Percentiles rank a stretch among this genome's conserved stretches.
Conservation (phyloP, 1,140 invertebrate genomes). For the Lanistes nyassanus region DNA sequence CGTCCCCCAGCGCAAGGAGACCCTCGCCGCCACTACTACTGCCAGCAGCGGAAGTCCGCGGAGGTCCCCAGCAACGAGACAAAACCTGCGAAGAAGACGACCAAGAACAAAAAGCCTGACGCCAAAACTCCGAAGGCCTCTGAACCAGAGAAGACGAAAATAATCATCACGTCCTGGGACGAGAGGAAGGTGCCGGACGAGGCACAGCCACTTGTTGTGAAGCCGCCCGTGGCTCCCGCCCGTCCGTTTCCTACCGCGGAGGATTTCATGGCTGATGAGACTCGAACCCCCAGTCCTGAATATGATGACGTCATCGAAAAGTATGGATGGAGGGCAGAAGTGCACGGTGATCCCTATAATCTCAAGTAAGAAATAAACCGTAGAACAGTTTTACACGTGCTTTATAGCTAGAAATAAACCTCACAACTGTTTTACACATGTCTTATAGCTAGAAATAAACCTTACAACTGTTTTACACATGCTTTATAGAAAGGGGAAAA, state of each 20-base stretch:
- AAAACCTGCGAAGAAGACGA: background rate
- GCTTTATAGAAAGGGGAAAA: too few species aligned
- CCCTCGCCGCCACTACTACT: background rate
- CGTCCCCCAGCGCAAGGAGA: background rate
- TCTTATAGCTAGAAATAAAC: too few species aligned
- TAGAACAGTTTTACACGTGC: too few species aligned
- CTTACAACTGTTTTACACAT: too few species aligned
- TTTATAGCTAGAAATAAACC: too few species aligned
- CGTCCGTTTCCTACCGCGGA: constrained; percentile 9
- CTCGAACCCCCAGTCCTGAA: constrained; percentile 9
- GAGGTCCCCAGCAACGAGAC: background rate
- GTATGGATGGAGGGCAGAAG: constrained; percentile 59
- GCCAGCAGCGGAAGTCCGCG: background rate
- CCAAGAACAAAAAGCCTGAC: background rate
- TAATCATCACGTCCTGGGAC: background rate
- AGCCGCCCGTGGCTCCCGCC: constrained; percentile 4
- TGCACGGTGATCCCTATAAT: constrained; percentile 58
- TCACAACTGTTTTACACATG: too few species aligned
- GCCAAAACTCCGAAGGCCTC: background rate
- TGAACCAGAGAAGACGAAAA: too few species aligned
- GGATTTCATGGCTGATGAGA: constrained; percentile 8
- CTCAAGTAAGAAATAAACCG: too few species aligned
- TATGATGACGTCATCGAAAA: constrained; percentile 52
- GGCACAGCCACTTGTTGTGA: background rate
- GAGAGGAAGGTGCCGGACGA: background rate